Evolutionary conservation across 2,888 invertebrate genomes (phyloP), one percentile per base, ranked within the genome.

Genomic region (Tiphia femorata): DNA sequence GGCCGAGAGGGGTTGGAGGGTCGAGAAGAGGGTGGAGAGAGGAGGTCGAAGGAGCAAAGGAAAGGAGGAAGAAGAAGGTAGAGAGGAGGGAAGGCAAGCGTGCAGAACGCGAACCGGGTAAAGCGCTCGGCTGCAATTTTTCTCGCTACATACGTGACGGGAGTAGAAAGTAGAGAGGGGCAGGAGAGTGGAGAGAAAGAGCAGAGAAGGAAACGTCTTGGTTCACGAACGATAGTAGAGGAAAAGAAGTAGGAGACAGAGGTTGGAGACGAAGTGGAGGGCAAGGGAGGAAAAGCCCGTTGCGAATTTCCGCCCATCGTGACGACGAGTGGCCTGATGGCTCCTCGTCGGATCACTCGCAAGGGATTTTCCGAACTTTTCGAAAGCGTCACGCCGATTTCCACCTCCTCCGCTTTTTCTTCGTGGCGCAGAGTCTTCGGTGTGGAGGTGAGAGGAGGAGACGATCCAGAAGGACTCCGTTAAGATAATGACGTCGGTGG

Each of bases 121-220:
- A 82, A 82, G 81, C 81, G 83, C 81, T 82, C 80, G 77, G 76
- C 82, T 82, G 82, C 82, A 83, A 83, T 83, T 82, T 83, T 83
- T 83, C 82, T 83, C 82, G 82, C 82, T 78, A 83, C 78, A 81
- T 81, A 82, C 83, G 83, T 83, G 83, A 83, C 82, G 73, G 64
- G 83, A 78, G 81, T 83, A 72, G 72, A 75, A 81, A 81, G 77
- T n/a, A n/a, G 74, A 77, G 78, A 67, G 73, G 62, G 50, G 67
- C 56, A 62, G 61, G 58, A 44, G 58, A 54, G 21, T 51, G 43
- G 61, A 48, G 47, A 40, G 52, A 42, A 14, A n/a, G 46, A 17
- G 37, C 14, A 5, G 37, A 44, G 44, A 17, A 33, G 35, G 23
- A 14, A 43, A 23, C n/a, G 42, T 12, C 14, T 44, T 3, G 38